A percentile compares a stretch with the other conserved stretches of the same genome.
These are phyloP conservation scores for Leuctra nigra DNA, from an alignment of 2,888 invertebrate genomes.

Conservation along the genomic window DNA sequence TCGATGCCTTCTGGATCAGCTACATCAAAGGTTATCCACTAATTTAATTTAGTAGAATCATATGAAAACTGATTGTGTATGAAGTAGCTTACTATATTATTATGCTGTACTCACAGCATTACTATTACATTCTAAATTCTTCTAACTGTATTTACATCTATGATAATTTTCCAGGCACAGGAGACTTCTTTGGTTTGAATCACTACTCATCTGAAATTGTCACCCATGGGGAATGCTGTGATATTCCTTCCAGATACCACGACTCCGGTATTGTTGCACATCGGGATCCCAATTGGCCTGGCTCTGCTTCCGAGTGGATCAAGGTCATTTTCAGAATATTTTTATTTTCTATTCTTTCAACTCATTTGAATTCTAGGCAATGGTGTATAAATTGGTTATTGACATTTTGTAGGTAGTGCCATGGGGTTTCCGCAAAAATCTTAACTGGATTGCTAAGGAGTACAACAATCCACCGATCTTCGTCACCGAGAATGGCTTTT, in stretches of 20 bases:
- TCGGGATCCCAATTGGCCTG: slow-evolving; percentile 42
- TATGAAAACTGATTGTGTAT: no score
- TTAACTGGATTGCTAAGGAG: slow-evolving; percentile 51
- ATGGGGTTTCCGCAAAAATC: slow-evolving; percentile 50
- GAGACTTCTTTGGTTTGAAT: slow-evolving; percentile 36
- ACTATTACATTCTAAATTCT: neutral
- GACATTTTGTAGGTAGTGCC: slow-evolving; percentile 47
- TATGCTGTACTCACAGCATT: no score
- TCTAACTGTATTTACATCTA: neutral
- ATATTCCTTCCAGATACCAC: slow-evolving; percentile 33
- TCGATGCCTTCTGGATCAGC: slow-evolving; percentile 49
- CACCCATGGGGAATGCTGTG: slow-evolving; percentile 20
- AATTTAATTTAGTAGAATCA: no score
- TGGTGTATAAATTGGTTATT: no score
- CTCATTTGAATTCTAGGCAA: neutral
- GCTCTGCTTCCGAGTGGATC: slow-evolving; percentile 43
- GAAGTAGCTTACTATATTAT: no score
- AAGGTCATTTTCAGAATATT: slow-evolving; percentile 38
- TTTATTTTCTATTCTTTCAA: neutral
- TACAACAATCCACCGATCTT: slow-evolving; percentile 52
- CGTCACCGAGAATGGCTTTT: slow-evolving; percentile 55
- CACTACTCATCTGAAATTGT: slow-evolving; percentile 34
- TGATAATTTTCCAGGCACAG: slow-evolving; percentile 29
- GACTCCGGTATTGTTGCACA: slow-evolving; percentile 43
- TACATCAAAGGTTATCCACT: slow-evolving; percentile 42